Percentiles rank a stretch among this genome's conserved stretches.
phyloP scores from a whole-genome alignment of 2,797 vertebrate species.

The Columba guinea region DNA sequence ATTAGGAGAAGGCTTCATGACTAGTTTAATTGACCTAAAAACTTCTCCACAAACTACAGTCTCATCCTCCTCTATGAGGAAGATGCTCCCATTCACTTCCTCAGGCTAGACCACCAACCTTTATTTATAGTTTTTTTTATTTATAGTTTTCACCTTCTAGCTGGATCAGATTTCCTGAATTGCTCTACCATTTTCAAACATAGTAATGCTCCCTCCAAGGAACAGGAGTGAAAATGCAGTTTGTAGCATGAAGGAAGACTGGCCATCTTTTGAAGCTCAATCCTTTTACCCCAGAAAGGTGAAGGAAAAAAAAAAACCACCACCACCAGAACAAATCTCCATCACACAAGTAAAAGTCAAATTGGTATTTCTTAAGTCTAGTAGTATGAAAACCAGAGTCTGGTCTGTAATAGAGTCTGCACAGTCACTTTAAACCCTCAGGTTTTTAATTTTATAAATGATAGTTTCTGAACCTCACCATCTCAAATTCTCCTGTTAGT shows the following conservation, averaged over 20 bases:
- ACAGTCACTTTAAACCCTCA: neutral
- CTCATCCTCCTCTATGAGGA: neutral
- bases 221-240: neutral
- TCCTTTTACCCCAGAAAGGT: neutral
- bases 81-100: neutral
- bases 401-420: neutral
- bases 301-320: neutral
- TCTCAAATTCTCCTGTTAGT: neutral
- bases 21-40: neutral
- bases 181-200: neutral
- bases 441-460: neutral
- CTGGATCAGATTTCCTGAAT: neutral
- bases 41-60: neutral
- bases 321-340: too few relatives aligned
- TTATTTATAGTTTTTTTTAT: neutral
- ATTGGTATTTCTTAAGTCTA: too few relatives aligned
- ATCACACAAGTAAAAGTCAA: neutral
- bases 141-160: neutral
- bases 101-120: neutral
- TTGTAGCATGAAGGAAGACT: neutral
- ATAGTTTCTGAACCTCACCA: neutral
- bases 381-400: too few relatives aligned
- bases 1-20: neutral
- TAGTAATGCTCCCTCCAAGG: neutral
- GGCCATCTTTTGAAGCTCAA: neutral